Base-by-base conservation (phyloP, 2,888 invertebrate species). In the Nomada ruficornis region DNA sequence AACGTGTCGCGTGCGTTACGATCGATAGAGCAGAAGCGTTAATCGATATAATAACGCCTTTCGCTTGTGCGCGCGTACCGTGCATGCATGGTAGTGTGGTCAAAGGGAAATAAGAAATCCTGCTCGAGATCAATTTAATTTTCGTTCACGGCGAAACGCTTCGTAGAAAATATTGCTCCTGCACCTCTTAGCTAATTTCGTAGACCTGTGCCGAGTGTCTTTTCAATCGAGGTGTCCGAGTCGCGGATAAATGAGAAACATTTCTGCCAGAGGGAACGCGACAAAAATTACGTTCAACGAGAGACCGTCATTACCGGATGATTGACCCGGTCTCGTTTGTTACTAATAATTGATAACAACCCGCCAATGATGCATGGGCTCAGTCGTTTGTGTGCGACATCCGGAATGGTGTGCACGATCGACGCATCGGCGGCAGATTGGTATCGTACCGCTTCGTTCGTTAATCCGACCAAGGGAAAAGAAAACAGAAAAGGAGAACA, bases 291-390 rank as follows among this genome's bases (percentile, higher is more conserved):
- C n/a, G 23, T 44, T 86, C 87, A 75, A 67, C 77, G 64, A 90
- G 92, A 93, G 92, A 88, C 92, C 91, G 73, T 91, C 92, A 90
- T 91, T 84, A 60, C 92, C 93, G 93, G 93, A 93, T 93, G 82
- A 87, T 91, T 90, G 92, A 90, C 77, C 85, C 86, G 93, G 94
- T 93, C 93, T 91, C 93, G 67, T 71, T 20, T 2, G 5, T 42
- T 2, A n/a, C 36, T 36, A 29, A n/a, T 1, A 78, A 23, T 5
- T 44, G 9, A 29, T 80, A 89, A 89, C 91, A 95, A 95, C 93
- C 94, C 94, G 94, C 94, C 94, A 89, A 87, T 82, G 91, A 92
- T 94, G 93, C 93, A 93, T 26, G 95, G 95, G 95, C 95, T 95
- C 95, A 95, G 94, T 94, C 94, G 93, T 92, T 94, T 93, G 93